Conservation (phyloP, 2,113 vertebrate genomes). For the Nanorana parkeri region DNA sequence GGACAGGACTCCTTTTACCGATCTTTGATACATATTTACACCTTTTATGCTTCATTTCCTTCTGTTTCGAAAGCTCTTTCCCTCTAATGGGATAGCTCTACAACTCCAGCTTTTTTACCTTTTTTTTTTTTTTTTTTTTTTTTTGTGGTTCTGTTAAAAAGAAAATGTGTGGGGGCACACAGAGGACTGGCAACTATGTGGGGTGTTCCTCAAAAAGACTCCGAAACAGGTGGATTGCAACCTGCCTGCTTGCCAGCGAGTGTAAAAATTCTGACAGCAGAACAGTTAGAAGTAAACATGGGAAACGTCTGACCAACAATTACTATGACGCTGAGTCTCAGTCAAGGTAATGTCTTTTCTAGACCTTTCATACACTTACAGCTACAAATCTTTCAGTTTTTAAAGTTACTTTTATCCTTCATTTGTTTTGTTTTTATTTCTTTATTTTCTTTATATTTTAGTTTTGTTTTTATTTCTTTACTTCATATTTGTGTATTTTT, state of each 20-base stretch:
- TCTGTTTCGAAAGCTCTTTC: background rate
- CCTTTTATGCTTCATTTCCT: too few relatives aligned
- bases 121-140: slow-evolving; percentile 40
- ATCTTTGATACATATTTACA: background rate
- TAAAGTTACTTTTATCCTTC: too few relatives aligned
- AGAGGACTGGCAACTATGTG: slow-evolving; percentile 60
- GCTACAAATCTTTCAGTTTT: too few relatives aligned
- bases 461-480: too few relatives aligned
- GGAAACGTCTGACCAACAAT: slow-evolving; percentile 36
- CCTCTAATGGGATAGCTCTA: background rate
- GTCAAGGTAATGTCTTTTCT: slow-evolving; percentile 14
- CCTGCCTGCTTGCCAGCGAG: slow-evolving; percentile 56
- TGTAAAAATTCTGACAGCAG: slow-evolving; percentile 55
- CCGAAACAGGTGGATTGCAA: slow-evolving; percentile 17
- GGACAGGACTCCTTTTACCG: background rate
- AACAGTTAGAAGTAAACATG: slow-evolving; percentile 53
- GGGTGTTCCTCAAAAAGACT: slow-evolving; percentile 50
- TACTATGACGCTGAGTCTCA: slow-evolving; percentile 30
- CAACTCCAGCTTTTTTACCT: too few relatives aligned
- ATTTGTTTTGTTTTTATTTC: background rate
- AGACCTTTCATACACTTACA: too few relatives aligned
- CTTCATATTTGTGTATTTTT: too few relatives aligned
- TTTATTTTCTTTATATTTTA: too few relatives aligned
- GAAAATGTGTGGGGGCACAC: slow-evolving; percentile 73
- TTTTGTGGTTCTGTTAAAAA: background rate